Conservation (phyloP, 2,797 vertebrate genomes). For the Sebastes iracundus region DNA sequence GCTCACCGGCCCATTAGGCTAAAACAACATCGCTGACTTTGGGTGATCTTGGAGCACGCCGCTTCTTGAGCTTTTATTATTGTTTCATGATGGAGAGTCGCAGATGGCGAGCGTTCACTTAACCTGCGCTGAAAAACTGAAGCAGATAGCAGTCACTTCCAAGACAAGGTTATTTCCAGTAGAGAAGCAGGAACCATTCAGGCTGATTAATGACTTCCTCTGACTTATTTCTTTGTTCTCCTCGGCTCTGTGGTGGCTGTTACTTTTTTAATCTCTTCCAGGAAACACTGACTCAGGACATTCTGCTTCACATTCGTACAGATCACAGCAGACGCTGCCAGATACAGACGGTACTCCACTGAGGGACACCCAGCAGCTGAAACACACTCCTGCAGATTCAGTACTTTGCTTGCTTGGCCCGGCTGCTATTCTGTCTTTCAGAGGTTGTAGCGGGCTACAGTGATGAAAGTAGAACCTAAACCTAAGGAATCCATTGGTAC, state of each 20-base stretch:
- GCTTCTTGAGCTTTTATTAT: conserved; percentile 29
- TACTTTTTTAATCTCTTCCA: conserved; percentile 30
- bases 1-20: conserved; percentile 50
- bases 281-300: conserved; percentile 40
- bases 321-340: background rate
- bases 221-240: conserved; percentile 7
- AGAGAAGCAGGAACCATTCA: conserved; percentile 8
- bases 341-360: background rate
- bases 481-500: too few relatives aligned
- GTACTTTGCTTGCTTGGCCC: too few relatives aligned
- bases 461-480: too few relatives aligned
- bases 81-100: conserved; percentile 24
- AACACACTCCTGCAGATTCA: background rate
- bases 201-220: conserved; percentile 39
- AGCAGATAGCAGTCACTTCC: conserved; percentile 40
- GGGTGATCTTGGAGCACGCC: conserved; percentile 25
- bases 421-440: too few relatives aligned
- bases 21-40: conserved; percentile 56
- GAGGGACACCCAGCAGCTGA: background rate
- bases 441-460: too few relatives aligned
- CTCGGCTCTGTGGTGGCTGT: background rate
- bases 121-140: conserved; percentile 34
- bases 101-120: conserved; percentile 28
- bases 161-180: conserved; percentile 35
- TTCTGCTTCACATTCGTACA: background rate